A percentile compares a stretch with the other conserved stretches of the same genome.
Evolutionary conservation across 2,888 invertebrate species (phyloP).

Genomic region (Erynnis tages): DNA sequence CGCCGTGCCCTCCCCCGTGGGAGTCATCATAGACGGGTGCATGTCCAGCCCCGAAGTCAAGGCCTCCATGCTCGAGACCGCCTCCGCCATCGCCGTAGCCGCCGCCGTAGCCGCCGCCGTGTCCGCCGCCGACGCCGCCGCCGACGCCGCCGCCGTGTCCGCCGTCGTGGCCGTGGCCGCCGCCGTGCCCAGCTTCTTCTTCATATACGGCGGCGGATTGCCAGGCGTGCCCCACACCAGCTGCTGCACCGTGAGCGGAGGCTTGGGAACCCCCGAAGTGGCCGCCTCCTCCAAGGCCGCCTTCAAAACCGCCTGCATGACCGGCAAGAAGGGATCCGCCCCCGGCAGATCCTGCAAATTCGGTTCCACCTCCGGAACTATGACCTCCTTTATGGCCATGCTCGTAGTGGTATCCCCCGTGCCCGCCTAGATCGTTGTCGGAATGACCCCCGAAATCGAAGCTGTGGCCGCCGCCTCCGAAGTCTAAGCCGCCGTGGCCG

Average conservation of each 20-base stretch:
- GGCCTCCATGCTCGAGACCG: too few relatives aligned
- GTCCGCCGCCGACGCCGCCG: slow-evolving; percentile 39
- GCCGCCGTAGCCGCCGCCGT: slow-evolving; percentile 38
- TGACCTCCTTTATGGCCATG: slow-evolving; percentile 35
- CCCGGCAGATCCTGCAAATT: slow-evolving; percentile 20
- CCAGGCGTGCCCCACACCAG: too few relatives aligned
- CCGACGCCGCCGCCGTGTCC: slow-evolving; percentile 42
- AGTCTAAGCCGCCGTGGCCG: slow-evolving; percentile 28
- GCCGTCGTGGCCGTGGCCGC: slow-evolving; percentile 39
- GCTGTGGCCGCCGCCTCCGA: slow-evolving; percentile 33
- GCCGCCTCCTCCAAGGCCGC: slow-evolving; percentile 41
- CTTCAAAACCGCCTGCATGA: slow-evolving; percentile 33
- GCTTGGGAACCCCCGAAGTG: too few relatives aligned
- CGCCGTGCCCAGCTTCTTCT: slow-evolving; percentile 36
- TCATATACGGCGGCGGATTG: too few relatives aligned
- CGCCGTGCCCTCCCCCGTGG: slow-evolving; percentile 43
- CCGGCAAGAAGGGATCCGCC: not conserved
- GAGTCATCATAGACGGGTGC: too few relatives aligned
- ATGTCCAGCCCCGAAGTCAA: too few relatives aligned
- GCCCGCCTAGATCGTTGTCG: slow-evolving; percentile 36
- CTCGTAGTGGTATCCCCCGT: slow-evolving; percentile 28
- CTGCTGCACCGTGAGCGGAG: too few relatives aligned
- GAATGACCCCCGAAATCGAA: slow-evolving; percentile 44
- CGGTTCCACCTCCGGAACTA: slow-evolving; percentile 33
- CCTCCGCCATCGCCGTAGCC: slow-evolving; percentile 40